Conservation (phyloP, 2,888 invertebrate species). For the Apodemia hepburni region DNA sequence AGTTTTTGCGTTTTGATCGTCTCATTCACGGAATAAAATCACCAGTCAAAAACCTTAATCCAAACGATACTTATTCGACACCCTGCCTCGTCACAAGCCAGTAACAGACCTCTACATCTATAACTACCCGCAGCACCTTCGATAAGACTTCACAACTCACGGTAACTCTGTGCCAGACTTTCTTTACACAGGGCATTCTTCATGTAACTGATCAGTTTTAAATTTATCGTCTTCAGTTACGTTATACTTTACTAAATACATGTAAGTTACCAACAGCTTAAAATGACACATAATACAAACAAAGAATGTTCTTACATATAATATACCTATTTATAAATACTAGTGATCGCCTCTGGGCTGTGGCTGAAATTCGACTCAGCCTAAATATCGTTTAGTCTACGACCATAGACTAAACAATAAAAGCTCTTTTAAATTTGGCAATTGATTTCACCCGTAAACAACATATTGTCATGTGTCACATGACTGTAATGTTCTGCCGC, state of each 20-base stretch:
- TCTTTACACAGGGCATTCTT: slow-evolving; percentile 25
- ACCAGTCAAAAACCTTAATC: slow-evolving; percentile 30
- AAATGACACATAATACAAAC: too few relatives aligned
- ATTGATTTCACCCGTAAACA: too few relatives aligned
- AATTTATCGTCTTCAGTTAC: not conserved
- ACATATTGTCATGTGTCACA: too few relatives aligned
- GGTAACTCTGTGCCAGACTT: slow-evolving; percentile 40
- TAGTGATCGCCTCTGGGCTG: too few relatives aligned
- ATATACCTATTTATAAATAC: too few relatives aligned
- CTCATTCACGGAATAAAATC: slow-evolving; percentile 30
- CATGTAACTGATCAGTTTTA: slow-evolving; percentile 10
- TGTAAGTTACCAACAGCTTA: too few relatives aligned
- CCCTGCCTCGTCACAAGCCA: slow-evolving; percentile 55
- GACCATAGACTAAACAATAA: too few relatives aligned
- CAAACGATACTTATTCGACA: slow-evolving; percentile 39
- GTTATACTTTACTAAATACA: not conserved
- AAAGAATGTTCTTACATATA: too few relatives aligned
- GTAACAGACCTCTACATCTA: slow-evolving; percentile 41
- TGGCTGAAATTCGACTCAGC: too few relatives aligned
- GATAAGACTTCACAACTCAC: slow-evolving; percentile 53
- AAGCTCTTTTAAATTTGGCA: too few relatives aligned
- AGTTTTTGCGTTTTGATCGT: slow-evolving; percentile 28
- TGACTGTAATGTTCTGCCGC: too few relatives aligned
- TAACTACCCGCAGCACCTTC: slow-evolving; percentile 65
- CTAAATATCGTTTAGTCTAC: too few relatives aligned